phyloP scores from a whole-genome alignment of 2,888 invertebrate genomes.

The Xestia xanthographa region DNA sequence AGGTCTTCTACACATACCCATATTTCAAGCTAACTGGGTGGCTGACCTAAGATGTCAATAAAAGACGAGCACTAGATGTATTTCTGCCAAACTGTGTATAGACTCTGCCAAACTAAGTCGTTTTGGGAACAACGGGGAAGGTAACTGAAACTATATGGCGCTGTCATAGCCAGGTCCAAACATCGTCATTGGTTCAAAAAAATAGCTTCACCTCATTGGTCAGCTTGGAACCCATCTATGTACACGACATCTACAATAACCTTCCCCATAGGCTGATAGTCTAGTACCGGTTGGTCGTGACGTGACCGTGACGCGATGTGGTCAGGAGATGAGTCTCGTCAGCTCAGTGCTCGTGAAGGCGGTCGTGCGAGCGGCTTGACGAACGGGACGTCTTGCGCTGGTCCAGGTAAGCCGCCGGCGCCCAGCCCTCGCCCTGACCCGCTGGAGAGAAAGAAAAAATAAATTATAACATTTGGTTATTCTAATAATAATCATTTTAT shows the following conservation, averaged over 20 bases:
- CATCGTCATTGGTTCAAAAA: background rate
- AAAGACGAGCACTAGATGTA: slow-evolving; percentile 39
- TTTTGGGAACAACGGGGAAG: slow-evolving; percentile 23
- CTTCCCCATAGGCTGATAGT: slow-evolving; percentile 27
- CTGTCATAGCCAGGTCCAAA: slow-evolving; percentile 2
- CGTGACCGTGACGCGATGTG: slow-evolving; percentile 20
- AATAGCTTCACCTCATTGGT: background rate
- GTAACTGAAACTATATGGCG: slow-evolving; percentile 1
- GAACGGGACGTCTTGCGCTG: slow-evolving; percentile 94
- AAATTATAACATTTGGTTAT: background rate
- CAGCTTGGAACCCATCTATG: background rate
- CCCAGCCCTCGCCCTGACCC: slow-evolving; percentile 97
- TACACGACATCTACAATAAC: background rate
- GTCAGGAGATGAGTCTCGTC: slow-evolving; percentile 19
- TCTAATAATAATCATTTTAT: too few relatives aligned
- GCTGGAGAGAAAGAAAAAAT: slow-evolving; percentile 72
- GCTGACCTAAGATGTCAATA: slow-evolving; percentile 32
- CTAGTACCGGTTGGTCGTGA: slow-evolving; percentile 27
- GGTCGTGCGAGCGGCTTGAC: slow-evolving; percentile 92
- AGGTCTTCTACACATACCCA: slow-evolving; percentile 59
- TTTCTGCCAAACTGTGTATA: slow-evolving; percentile 26
- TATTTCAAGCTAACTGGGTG: slow-evolving; percentile 47
- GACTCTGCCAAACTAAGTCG: slow-evolving; percentile 32
- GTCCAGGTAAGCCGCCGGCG: slow-evolving; percentile 97
- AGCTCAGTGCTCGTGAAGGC: slow-evolving; percentile 87